Conservation (phyloP, 2,113 vertebrate species). For the Pterophyllum scalare region DNA sequence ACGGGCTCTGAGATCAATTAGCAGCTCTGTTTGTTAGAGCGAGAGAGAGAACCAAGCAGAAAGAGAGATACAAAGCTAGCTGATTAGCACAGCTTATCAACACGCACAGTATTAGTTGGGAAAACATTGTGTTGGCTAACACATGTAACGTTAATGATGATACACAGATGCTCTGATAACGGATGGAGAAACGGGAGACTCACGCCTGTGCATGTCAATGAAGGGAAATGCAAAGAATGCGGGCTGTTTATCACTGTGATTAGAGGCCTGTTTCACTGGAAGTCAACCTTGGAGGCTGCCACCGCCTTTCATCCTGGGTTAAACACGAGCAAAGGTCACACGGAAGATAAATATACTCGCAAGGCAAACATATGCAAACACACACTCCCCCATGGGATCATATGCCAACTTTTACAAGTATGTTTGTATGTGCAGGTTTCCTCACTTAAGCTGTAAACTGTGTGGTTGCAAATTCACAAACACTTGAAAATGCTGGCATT, state of each 20-base stretch:
- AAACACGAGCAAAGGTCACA: constrained; percentile 52
- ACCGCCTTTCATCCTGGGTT: constrained; percentile 25
- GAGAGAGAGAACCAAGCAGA: constrained; percentile 30
- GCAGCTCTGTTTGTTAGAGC: constrained; percentile 58
- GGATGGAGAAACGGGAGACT: constrained; percentile 45
- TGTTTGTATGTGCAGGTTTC: constrained; percentile 42
- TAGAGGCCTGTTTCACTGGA: constrained; percentile 30
- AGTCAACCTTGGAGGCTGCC: constrained; percentile 22
- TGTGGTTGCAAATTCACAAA: constrained; percentile 40
- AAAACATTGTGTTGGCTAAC: constrained; percentile 76
- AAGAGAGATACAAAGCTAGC: constrained; percentile 53
- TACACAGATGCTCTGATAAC: constrained; percentile 76
- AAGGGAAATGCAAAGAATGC: constrained; percentile 55
- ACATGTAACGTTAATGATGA: constrained; percentile 77
- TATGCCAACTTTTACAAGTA: constrained; percentile 16
- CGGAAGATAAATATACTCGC: constrained; percentile 37
- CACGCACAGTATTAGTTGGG: constrained; percentile 67
- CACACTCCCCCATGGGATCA: constrained; percentile 6
- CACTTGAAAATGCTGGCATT: constrained; percentile 35
- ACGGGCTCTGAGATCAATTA: constrained; percentile 68
- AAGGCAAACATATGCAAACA: constrained; percentile 40
- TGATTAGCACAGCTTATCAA: constrained; percentile 77
- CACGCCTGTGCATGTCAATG: constrained; percentile 62
- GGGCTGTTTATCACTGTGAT: constrained; percentile 52
- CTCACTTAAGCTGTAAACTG: constrained; percentile 34